These are phyloP conservation scores for Paedocypris sp. DNA, from an alignment of 2,113 vertebrate species.

Conservation along the genomic window DNA sequence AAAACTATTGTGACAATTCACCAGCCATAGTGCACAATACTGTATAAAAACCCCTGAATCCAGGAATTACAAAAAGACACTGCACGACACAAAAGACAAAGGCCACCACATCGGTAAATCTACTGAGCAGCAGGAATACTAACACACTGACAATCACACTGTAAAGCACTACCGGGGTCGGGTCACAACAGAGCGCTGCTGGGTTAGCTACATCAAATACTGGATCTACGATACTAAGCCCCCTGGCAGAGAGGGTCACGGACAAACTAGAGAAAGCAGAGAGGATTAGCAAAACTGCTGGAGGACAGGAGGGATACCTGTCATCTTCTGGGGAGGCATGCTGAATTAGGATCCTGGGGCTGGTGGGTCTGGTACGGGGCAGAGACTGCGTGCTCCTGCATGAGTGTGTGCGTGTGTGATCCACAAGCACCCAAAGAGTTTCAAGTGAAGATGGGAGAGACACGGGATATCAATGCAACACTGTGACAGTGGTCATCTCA, in stretches of 20 bases:
- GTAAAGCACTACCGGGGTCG: not conserved
- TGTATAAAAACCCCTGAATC: not conserved
- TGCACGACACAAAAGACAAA: conserved; percentile 1
- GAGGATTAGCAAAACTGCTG: conserved; percentile 40
- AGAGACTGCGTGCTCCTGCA: conserved; percentile 77
- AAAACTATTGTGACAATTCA: too few species aligned
- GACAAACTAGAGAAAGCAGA: conserved; percentile 34
- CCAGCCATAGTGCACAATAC: not conserved
- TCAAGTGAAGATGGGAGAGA: conserved; percentile 39
- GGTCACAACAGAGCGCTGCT: conserved; percentile 21
- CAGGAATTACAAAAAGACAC: not conserved
- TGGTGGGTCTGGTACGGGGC: conserved; percentile 88
- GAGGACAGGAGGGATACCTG: conserved; percentile 71
- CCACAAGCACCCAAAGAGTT: conserved; percentile 30
- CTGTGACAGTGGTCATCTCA: conserved; percentile 8
- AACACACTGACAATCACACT: not conserved
- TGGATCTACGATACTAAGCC: too few species aligned
- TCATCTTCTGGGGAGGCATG: conserved; percentile 94
- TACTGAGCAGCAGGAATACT: not conserved
- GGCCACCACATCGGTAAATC: not conserved
- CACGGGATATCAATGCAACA: conserved; percentile 30
- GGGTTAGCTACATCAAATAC: conserved; percentile 21
- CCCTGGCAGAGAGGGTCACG: conserved; percentile 5
- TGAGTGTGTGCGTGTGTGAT: conserved; percentile 24
- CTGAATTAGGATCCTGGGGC: conserved; percentile 97